Percentiles rank a stretch among this genome's conserved stretches.
Evolutionary conservation across 53 echinoderm and acorn worm genomes (phyloP).

Genomic region (Echinarachnius parma): DNA sequence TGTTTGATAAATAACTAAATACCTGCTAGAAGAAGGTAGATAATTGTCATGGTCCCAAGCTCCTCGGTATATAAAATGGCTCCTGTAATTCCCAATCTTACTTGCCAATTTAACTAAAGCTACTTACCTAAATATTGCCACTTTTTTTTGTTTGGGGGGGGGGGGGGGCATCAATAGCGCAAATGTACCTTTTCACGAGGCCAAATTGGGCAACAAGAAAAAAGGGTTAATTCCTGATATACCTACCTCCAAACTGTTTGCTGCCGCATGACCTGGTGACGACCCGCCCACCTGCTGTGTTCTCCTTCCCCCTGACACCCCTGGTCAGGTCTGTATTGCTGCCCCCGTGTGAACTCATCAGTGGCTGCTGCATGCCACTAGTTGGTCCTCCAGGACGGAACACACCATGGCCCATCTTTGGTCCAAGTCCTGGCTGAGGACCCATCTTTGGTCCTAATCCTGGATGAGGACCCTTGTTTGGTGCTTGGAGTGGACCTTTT

Average conservation of each 20-base stretch:
- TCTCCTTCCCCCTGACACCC: constrained; percentile 24
- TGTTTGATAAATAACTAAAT: too few species aligned
- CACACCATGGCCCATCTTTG: constrained; percentile 2
- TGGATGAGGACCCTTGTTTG: too few species aligned
- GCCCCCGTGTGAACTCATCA: background rate
- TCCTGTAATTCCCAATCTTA: too few species aligned
- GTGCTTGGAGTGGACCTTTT: background rate
- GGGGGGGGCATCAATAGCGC: too few species aligned
- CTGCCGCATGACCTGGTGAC: constrained; percentile 11
- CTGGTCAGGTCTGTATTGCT: background rate
- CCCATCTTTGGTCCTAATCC: background rate
- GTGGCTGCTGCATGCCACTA: constrained; percentile 2
- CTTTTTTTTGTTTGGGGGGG: too few species aligned
- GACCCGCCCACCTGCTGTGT: background rate
- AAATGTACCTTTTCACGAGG: background rate
- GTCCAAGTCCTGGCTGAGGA: background rate
- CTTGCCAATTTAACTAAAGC: too few species aligned
- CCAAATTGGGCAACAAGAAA: too few species aligned
- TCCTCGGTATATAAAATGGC: too few species aligned
- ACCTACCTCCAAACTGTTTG: constrained; percentile 6
- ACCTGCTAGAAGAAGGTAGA: too few species aligned
- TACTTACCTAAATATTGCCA: too few species aligned
- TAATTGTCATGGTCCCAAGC: too few species aligned
- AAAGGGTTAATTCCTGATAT: background rate
- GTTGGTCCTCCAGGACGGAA: constrained; percentile 23